Conservation (phyloP, 2,113 vertebrate species). For the Poeciliopsis prolifica region DNA sequence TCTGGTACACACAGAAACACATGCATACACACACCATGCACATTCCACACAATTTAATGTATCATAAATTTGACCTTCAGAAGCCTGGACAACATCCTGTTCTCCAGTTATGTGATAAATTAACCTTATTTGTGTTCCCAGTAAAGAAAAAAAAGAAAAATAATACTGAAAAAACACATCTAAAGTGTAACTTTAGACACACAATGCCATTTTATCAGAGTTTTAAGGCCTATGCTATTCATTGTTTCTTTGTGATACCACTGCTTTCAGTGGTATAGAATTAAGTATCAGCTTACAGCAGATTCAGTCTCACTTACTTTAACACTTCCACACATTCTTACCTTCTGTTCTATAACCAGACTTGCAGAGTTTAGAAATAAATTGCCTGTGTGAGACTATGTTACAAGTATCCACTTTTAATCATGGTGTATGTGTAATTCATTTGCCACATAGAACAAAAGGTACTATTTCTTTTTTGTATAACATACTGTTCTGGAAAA, state of each 20-base stretch:
- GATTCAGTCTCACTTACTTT: conserved; percentile 54
- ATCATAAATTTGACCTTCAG: neutral
- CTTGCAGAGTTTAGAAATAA: conserved; percentile 66
- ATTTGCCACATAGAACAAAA: conserved; percentile 64
- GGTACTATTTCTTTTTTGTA: conserved; percentile 64
- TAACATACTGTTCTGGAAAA: conserved; percentile 52
- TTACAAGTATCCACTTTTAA: conserved; percentile 58
- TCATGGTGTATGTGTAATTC: conserved; percentile 46
- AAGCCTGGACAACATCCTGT: neutral
- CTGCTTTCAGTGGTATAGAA: conserved; percentile 40
- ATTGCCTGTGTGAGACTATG: conserved; percentile 39
- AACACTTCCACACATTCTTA: conserved; percentile 34
- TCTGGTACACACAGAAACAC: neutral
- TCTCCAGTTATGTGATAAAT: neutral
- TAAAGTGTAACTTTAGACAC: too few relatives aligned
- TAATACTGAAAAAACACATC: neutral
- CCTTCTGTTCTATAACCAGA: conserved; percentile 54
- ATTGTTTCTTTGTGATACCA: conserved; percentile 67
- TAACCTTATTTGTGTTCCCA: neutral
- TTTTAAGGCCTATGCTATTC: conserved; percentile 32
- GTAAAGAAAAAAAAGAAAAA: neutral
- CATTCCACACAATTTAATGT: neutral
- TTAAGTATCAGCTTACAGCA: conserved; percentile 60
- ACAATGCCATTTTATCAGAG: conserved; percentile 16
- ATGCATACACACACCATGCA: neutral